Conservation (phyloP, 2,888 invertebrate species). For the Diachrysia chrysitis region DNA sequence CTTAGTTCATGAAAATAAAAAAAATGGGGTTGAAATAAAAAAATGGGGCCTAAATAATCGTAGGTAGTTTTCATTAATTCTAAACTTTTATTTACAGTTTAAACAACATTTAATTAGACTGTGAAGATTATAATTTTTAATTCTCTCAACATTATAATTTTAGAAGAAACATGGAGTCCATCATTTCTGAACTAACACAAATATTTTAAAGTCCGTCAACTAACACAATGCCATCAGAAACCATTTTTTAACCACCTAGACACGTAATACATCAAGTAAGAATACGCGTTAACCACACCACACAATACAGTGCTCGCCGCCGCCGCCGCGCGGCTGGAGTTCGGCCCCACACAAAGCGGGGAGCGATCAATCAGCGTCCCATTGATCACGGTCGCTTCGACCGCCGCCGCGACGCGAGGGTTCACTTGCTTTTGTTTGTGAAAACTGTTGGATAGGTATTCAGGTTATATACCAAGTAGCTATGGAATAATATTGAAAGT, state of each 20-base stretch:
- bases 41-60: too few species aligned
- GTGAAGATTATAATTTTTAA: too few species aligned
- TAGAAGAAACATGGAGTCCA: too few species aligned
- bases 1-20: too few species aligned
- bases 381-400: slow-evolving; percentile 32
- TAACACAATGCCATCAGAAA: neutral
- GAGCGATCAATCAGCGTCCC: slow-evolving; percentile 31
- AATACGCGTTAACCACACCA: neutral
- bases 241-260: neutral
- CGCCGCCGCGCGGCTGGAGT: slow-evolving; percentile 4
- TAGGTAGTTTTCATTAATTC: too few species aligned
- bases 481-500: neutral
- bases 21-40: too few species aligned
- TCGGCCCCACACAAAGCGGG: slow-evolving; percentile 22
- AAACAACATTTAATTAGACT: too few species aligned
- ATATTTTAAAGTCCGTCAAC: neutral
- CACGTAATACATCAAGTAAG: slow-evolving; percentile 28
- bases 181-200: too few species aligned
- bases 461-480: neutral
- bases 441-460: slow-evolving; percentile 13
- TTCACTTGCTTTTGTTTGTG: slow-evolving; percentile 29
- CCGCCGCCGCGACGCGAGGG: neutral
- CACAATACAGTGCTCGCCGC: neutral
- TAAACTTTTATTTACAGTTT: too few species aligned
- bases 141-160: too few species aligned